A percentile compares a stretch with the other conserved stretches of the same genome.
These are phyloP conservation scores for Dasyornis broadbenti DNA, from an alignment of 2,113 vertebrate genomes.

Conservation along the genomic window DNA sequence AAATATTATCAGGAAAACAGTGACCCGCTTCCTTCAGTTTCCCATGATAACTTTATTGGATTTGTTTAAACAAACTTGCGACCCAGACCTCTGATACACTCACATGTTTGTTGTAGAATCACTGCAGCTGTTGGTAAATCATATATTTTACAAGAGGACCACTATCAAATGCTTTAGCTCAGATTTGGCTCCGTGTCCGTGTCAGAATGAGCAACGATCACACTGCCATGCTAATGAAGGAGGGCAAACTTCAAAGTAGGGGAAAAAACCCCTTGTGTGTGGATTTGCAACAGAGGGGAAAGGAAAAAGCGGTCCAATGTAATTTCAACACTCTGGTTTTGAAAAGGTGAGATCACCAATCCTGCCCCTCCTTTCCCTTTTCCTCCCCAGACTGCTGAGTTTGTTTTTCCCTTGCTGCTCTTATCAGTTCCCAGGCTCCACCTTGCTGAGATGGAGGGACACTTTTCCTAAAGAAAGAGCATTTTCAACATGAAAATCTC, in stretches of 20 bases:
- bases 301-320: not conserved
- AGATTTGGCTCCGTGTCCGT: not conserved
- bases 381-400: not conserved
- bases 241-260: fast-evolving
- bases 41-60: not conserved
- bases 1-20: not conserved
- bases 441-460: not conserved
- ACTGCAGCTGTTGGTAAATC: not conserved
- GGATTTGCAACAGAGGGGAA: not conserved
- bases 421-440: constrained; percentile 31
- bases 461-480: not conserved
- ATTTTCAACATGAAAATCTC: not conserved
- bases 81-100: not conserved
- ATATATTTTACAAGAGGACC: not conserved
- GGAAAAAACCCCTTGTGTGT: not conserved
- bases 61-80: constrained; percentile 21
- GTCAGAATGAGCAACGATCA: not conserved
- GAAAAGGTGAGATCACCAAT: not conserved
- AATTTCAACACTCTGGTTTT: not conserved
- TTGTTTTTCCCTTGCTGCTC: not conserved
- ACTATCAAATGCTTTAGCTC: not conserved
- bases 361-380: constrained; percentile 24
- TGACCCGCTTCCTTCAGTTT: not conserved
- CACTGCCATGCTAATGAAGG: not conserved
- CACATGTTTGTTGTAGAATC: not conserved